These are phyloP conservation scores for Gracilinanus agilis DNA, from an alignment of 2,113 vertebrate species.

Conservation along the genomic window DNA sequence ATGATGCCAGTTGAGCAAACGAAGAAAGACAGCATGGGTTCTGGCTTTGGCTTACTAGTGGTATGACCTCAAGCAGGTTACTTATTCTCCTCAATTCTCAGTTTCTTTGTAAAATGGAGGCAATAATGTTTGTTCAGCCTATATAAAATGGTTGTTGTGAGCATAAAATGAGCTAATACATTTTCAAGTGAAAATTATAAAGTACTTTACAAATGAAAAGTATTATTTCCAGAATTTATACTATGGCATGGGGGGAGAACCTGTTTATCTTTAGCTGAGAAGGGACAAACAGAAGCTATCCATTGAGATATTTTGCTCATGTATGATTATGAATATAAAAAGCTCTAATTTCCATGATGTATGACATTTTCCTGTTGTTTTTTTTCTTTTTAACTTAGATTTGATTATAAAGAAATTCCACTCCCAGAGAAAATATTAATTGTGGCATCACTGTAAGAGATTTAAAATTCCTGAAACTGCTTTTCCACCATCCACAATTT, in stretches of 20 bases:
- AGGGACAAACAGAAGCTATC: conserved; percentile 19
- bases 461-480: conserved; percentile 32
- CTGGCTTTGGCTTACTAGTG: neutral
- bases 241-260: neutral
- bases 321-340: neutral
- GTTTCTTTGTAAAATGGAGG: neutral
- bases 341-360: neutral
- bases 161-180: neutral
- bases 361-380: neutral
- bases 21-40: neutral
- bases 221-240: neutral
- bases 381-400: neutral
- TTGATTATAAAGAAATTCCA: conserved; percentile 47
- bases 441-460: neutral
- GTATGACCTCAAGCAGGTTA: neutral
- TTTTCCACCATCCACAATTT: conserved; percentile 12
- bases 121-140: neutral
- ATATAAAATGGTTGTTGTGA: neutral
- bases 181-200: neutral
- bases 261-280: neutral
- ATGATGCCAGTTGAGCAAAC: neutral
- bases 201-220: neutral
- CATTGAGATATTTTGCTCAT: conserved; percentile 4
- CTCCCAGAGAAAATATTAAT: conserved; percentile 29
- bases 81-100: neutral